phyloP scores from a whole-genome alignment of 2,797 vertebrate species.

The Micrastur ruficollis region DNA sequence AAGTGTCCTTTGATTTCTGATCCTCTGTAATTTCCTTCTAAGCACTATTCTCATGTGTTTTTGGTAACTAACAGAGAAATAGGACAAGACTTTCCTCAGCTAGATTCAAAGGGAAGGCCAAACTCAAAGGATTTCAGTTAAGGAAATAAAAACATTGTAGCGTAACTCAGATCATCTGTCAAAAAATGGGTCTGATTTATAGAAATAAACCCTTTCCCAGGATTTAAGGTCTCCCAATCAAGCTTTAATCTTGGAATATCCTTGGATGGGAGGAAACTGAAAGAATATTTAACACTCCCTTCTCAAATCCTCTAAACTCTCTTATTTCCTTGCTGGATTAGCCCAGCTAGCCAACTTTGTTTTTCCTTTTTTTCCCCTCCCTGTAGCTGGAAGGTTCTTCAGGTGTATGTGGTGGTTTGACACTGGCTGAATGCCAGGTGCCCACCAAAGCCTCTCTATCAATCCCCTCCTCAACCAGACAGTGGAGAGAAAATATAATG shows the following conservation, averaged over 20 bases:
- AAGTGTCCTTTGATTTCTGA: neutral
- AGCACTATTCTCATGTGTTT: neutral
- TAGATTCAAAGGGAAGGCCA: neutral
- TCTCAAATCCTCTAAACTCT: neutral
- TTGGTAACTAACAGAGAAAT: neutral
- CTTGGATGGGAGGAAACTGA: neutral
- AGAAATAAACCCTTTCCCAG: neutral
- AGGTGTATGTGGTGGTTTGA: neutral
- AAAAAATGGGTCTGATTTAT: neutral
- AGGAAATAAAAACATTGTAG: neutral
- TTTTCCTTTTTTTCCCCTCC: neutral
- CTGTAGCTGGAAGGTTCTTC: neutral
- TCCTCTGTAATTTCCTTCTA: neutral
- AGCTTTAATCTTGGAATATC: neutral
- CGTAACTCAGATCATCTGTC: neutral
- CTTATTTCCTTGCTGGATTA: neutral
- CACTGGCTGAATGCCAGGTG: no score
- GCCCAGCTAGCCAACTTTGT: neutral
- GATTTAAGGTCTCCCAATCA: neutral
- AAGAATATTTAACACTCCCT: neutral
- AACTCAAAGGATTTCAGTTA: neutral
- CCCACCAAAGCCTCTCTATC: no score
- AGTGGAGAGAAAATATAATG: no score
- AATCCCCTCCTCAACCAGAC: no score
- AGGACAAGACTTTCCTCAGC: neutral